Evolutionary conservation across 2,113 vertebrate genomes (phyloP), one percentile per base, ranked within the genome.

Genomic region (Columbina picui): DNA sequence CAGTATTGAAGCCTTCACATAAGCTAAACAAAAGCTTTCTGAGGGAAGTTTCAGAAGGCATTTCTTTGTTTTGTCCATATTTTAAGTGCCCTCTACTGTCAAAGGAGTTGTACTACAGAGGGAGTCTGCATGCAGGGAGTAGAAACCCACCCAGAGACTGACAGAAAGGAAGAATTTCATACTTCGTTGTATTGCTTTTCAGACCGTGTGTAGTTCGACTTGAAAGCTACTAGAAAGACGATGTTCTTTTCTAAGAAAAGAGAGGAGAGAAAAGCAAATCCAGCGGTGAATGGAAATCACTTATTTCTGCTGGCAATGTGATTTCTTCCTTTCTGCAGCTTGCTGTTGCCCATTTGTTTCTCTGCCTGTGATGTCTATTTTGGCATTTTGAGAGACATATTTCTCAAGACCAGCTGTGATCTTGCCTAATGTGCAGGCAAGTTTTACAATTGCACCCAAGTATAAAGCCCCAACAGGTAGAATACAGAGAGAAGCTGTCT

Each of bases 1-100:
- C 89, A 92, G 74, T 65, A 38, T 15, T 87, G 89, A 94, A 94
- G 87, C 84, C 96, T 96, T 96, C 97, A 92, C 87, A 82, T 14
- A 95, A 95, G 77, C 93, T 94, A 97, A 98, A 98, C 97, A 98
- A 98, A 98, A 98, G 97, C 97, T 96, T 92, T 96, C 87, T 77
- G 80, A 94, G 59, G 78, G 87, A 97, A 98, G 96, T 98, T 96
- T 97, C 85, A 38, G 73, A 89, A 81, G 75, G 82, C 73, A 79
- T 92, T 94, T 96, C 69, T 95, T 91, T 68, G 95, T 90, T 98
- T 98, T 98, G 94, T 96, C 96, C 98, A 98, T 98, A 98, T 98
- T 98, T 93, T 98, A 98, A 98, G 98, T 97, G 98, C 98, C 98
- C 98, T 98, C 98, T 98, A 98, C 98, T 98, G 98, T 97, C 89